Evolutionary conservation across 2,113 vertebrate genomes (phyloP).

Genomic region (Bos javanicus): DNA sequence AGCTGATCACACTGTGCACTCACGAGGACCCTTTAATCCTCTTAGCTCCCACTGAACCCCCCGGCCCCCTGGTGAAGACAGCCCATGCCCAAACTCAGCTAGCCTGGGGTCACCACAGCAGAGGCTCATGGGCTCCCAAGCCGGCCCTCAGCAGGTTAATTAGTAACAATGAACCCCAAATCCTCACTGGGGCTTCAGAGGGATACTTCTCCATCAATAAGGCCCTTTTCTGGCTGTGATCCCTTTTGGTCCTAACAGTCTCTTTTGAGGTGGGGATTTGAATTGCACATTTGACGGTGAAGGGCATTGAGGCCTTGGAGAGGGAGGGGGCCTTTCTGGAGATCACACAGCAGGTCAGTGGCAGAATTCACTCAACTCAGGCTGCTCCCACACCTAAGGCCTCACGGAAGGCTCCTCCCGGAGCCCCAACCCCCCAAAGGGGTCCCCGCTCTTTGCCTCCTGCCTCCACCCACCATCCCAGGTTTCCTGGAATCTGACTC

Average conservation of each 20-base stretch:
- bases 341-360: not conserved
- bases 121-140: not conserved
- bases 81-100: not conserved
- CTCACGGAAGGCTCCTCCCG: not conserved
- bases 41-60: not conserved
- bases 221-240: not conserved
- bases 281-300: not conserved
- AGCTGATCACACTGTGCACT: not conserved
- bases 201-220: not conserved
- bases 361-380: not conserved
- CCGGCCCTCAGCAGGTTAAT: not conserved
- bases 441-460: not conserved
- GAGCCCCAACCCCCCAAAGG: not conserved
- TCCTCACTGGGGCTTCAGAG: not conserved
- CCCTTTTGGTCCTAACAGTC: not conserved
- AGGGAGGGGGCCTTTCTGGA: not conserved
- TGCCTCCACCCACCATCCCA: rapidly evolving
- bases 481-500: not conserved
- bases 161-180: not conserved
- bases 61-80: not conserved
- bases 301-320: not conserved
- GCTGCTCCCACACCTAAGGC: not conserved
- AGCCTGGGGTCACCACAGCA: not conserved
- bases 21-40: not conserved
- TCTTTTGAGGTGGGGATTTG: not conserved